These are phyloP conservation scores for Morone saxatilis DNA, from an alignment of 2,113 vertebrate species.

Conservation along the genomic window DNA sequence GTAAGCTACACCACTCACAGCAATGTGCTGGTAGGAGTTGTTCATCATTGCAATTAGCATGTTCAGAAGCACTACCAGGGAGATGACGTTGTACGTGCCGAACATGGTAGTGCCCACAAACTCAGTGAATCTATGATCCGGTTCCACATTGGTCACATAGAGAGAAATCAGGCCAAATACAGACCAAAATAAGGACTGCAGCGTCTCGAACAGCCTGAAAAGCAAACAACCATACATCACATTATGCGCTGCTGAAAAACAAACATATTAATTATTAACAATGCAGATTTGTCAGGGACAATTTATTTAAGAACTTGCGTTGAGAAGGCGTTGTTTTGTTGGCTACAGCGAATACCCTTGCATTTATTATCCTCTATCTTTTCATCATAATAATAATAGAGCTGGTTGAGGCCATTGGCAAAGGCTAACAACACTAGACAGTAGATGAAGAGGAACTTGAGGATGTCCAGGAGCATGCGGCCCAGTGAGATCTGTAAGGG, in stretches of 20 bases:
- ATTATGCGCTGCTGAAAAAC: background rate
- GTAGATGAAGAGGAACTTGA: slow-evolving; percentile 99
- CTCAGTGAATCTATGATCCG: slow-evolving; percentile 93
- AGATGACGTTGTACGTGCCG: slow-evolving; percentile 97
- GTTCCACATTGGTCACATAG: slow-evolving; percentile 94
- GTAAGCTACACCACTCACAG: slow-evolving; percentile 86
- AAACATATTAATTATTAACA: slow-evolving; percentile 8
- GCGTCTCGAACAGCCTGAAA: slow-evolving; percentile 93
- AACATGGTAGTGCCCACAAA: slow-evolving; percentile 99
- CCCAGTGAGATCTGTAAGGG: slow-evolving; percentile 98
- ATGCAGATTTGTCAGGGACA: slow-evolving; percentile 9
- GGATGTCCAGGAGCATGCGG: slow-evolving; percentile 98
- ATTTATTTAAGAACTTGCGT: slow-evolving; percentile 86
- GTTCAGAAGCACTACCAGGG: slow-evolving; percentile 97
- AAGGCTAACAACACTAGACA: slow-evolving; percentile 96
- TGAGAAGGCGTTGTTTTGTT: slow-evolving; percentile 97
- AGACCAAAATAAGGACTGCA: slow-evolving; percentile 98
- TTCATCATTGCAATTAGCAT: slow-evolving; percentile 99
- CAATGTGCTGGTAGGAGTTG: slow-evolving; percentile 99
- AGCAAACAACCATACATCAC: slow-evolving; percentile 48
- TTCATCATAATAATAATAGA: slow-evolving; percentile 95
- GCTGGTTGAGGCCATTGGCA: slow-evolving; percentile 97
- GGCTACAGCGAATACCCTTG: slow-evolving; percentile 93
- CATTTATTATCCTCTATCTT: slow-evolving; percentile 79
- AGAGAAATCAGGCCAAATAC: slow-evolving; percentile 97